Percentiles rank a stretch among this genome's conserved stretches.
Conservation (phyloP, 2,888 invertebrate species). For the Brenthis daphne region DNA sequence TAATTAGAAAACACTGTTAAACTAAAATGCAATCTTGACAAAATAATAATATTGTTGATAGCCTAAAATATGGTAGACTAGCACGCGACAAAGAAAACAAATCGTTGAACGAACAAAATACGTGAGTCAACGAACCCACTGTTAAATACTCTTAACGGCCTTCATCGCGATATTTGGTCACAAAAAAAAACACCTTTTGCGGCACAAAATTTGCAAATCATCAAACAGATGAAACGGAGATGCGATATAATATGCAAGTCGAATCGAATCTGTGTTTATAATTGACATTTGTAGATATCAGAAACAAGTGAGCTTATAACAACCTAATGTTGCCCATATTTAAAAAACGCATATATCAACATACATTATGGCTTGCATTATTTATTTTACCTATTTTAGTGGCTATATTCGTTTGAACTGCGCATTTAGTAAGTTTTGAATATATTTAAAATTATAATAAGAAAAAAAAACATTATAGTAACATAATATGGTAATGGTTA, state of each 20-base stretch:
- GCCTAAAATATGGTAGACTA: constrained; percentile 15
- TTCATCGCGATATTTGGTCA: constrained; percentile 20
- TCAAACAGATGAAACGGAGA: background rate
- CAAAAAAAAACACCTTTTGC: constrained; percentile 3
- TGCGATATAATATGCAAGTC: no score
- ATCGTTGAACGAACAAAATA: constrained; percentile 21
- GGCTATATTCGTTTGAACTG: constrained; percentile 2
- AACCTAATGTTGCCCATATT: no score
- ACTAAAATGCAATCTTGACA: background rate
- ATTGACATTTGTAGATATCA: no score
- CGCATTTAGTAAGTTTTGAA: constrained; percentile 15
- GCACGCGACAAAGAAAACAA: constrained; percentile 27
- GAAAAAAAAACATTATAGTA: constrained; percentile 18
- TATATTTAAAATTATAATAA: constrained; percentile 31
- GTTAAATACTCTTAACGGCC: constrained; percentile 20
- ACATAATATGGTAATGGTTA: constrained; percentile 31
- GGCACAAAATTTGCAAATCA: background rate
- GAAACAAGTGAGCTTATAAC: no score
- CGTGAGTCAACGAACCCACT: constrained; percentile 28
- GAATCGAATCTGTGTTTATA: no score
- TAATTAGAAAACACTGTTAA: background rate
- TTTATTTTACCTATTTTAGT: background rate
- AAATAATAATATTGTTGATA: constrained; percentile 13
- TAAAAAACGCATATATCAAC: background rate
- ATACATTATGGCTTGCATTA: constrained; percentile 7